phyloP scores from a whole-genome alignment of 2,113 vertebrate genomes.

The Ageneiosus marmoratus region DNA sequence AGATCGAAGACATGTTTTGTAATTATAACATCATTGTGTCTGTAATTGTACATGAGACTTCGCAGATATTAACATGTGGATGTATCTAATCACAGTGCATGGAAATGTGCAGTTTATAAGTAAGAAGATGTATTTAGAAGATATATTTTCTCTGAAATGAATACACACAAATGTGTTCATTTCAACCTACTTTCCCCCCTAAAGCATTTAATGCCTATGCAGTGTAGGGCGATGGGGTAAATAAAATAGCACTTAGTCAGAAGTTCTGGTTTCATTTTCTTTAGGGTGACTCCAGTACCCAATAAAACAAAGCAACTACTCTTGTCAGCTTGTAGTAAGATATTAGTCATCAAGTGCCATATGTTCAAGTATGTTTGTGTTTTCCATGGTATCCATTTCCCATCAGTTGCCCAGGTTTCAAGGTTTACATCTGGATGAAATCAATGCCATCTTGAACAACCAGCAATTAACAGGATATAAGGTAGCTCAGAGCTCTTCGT shows the following conservation, averaged over 20 bases:
- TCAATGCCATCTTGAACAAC: constrained; percentile 79
- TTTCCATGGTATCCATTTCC: constrained; percentile 50
- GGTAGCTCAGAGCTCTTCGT: constrained; percentile 70
- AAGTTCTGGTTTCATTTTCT: too few species aligned
- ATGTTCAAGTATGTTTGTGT: constrained; percentile 44
- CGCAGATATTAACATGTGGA: background rate
- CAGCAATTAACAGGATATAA: constrained; percentile 84
- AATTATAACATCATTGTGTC: background rate
- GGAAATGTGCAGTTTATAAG: background rate
- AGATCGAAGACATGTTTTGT: background rate
- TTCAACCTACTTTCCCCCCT: background rate
- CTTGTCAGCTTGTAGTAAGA: too few species aligned
- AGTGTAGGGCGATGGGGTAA: too few species aligned
- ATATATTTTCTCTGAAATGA: background rate
- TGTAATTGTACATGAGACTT: background rate
- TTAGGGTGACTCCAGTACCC: too few species aligned
- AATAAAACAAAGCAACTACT: too few species aligned
- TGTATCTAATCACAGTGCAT: background rate
- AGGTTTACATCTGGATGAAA: constrained; percentile 77
- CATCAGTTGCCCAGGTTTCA: constrained; percentile 75
- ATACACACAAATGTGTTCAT: background rate
- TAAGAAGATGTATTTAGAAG: background rate
- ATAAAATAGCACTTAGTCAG: too few species aligned
- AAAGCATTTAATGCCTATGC: too few species aligned
- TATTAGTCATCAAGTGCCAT: background rate